Conservation (phyloP, 1,140 invertebrate species). For the Mylabris phalerata region DNA sequence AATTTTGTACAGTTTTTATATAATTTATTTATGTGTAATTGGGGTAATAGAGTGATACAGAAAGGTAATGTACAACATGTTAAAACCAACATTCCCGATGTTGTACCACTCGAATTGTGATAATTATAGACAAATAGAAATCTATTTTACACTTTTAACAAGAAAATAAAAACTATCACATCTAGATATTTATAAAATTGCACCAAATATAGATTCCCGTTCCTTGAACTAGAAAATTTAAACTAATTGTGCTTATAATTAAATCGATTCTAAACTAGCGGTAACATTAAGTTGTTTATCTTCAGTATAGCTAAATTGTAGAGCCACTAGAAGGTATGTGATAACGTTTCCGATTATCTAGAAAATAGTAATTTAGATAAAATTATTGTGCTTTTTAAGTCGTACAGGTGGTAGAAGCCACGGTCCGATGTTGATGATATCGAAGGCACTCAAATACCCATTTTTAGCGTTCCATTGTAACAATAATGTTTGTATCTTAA, state of each 20-base stretch:
- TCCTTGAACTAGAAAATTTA: too few relatives aligned
- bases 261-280: too few relatives aligned
- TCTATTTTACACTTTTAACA: background rate
- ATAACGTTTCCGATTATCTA: background rate
- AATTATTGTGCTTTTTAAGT: background rate
- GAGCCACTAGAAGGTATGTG: background rate
- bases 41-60: slow-evolving; percentile 2
- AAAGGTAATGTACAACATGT: slow-evolving; percentile 8
- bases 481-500: too few relatives aligned
- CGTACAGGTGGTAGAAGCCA: too few relatives aligned
- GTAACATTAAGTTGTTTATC: too few relatives aligned
- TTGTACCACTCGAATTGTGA: slow-evolving; percentile 18
- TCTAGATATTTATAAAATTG: too few relatives aligned
- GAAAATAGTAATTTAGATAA: background rate
- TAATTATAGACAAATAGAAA: background rate
- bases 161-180: background rate
- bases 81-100: slow-evolving; percentile 9
- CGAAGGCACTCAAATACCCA: too few relatives aligned
- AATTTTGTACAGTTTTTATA: slow-evolving; percentile 42
- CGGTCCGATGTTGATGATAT: too few relatives aligned
- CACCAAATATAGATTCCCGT: too few relatives aligned
- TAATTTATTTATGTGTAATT: slow-evolving; percentile 40
- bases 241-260: background rate
- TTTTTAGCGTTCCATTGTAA: too few relatives aligned
- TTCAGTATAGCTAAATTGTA: background rate